Percentiles rank a stretch among this genome's conserved stretches.
phyloP scores from a whole-genome alignment of 2,113 vertebrate species.

The Otolemur garnettii region DNA sequence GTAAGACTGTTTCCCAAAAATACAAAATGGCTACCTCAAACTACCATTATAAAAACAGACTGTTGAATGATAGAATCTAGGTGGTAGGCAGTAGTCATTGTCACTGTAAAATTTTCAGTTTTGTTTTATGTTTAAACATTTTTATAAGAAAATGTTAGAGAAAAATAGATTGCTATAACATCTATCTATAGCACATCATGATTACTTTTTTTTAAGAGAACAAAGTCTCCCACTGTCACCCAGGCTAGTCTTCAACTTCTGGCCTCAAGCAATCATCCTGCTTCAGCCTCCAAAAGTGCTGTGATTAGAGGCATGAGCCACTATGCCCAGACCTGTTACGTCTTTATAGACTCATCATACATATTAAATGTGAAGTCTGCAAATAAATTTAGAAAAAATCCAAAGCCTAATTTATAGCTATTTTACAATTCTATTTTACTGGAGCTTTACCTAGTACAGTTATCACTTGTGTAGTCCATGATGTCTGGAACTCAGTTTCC shows the following conservation, averaged over 20 bases:
- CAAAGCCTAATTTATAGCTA: not conserved
- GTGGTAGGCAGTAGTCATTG: not conserved
- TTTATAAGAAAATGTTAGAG: slow-evolving; percentile 11
- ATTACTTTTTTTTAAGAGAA: not conserved
- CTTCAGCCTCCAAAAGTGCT: too few species aligned
- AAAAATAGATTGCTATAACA: not conserved
- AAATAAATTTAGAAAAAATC: slow-evolving; percentile 43
- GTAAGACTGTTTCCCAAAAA: too few species aligned
- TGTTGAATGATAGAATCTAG: not conserved
- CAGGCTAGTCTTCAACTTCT: too few species aligned
- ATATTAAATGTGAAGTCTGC: not conserved
- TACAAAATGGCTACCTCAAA: not conserved
- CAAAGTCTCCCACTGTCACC: too few species aligned
- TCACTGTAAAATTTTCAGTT: slow-evolving; percentile 21
- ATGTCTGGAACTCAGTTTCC: not conserved
- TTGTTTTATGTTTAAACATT: slow-evolving; percentile 10
- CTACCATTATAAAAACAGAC: slow-evolving; percentile 57
- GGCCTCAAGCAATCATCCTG: too few species aligned
- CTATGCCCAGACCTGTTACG: not conserved
- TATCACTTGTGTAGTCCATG: not conserved
- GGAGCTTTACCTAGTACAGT: not conserved
- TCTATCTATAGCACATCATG: not conserved
- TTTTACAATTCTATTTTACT: slow-evolving; percentile 8
- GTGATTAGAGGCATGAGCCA: too few species aligned
- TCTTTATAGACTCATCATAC: not conserved